phyloP scores from a whole-genome alignment of 1,140 invertebrate species.

The Pseudomyrmex pallidus region DNA sequence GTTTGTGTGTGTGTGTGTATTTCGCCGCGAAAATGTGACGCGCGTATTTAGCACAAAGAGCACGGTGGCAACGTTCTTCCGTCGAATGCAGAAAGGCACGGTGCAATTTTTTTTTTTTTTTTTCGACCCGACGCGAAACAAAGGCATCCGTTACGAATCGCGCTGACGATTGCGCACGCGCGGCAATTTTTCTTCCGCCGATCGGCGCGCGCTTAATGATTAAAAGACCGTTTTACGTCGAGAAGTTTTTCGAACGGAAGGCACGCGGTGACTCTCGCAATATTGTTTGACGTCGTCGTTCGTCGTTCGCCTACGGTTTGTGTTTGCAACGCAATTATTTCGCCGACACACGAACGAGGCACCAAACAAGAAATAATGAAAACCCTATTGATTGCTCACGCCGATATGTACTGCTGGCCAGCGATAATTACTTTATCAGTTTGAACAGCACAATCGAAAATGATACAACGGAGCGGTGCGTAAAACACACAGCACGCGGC shows the following conservation, averaged over 20 bases:
- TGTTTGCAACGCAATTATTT: constrained; percentile 29
- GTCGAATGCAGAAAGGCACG: neutral
- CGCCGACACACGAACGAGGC: neutral
- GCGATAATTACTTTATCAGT: constrained; percentile 22
- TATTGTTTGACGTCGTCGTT: neutral
- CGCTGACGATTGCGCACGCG: constrained; percentile 10
- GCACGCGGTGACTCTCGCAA: neutral
- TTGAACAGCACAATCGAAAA: neutral
- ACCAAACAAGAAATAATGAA: constrained; percentile 33
- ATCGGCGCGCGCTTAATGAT: constrained; percentile 36
- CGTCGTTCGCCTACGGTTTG: neutral
- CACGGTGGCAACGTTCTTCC: neutral
- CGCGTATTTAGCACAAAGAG: constrained; percentile 10
- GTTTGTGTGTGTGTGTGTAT: no score
- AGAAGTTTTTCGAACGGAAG: constrained; percentile 25
- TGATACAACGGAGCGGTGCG: neutral
- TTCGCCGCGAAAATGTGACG: constrained; percentile 22
- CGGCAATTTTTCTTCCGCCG: constrained; percentile 43
- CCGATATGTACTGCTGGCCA: neutral
- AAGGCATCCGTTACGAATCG: constrained; percentile 18
- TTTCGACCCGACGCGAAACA: constrained; percentile 20
- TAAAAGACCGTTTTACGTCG: constrained; percentile 32
- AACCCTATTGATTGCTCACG: constrained; percentile 19
- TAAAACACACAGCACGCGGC: neutral
- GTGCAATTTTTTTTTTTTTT: constrained; percentile 8